A percentile compares a stretch with the other conserved stretches of the same genome.
Evolutionary conservation across 2,888 invertebrate species (phyloP).

Genomic region (Pteria penguin): DNA sequence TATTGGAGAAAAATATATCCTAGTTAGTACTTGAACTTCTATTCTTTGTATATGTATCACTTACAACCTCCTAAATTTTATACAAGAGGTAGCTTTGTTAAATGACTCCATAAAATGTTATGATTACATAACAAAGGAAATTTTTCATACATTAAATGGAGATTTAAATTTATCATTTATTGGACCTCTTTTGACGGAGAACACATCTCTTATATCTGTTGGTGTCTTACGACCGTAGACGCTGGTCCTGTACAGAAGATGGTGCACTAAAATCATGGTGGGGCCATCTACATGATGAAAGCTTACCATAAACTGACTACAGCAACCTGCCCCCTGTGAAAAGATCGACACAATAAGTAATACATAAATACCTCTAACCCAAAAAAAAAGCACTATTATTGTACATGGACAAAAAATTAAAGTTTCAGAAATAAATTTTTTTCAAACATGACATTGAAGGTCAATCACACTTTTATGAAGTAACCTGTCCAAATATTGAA

Average conservation of each 20-base stretch:
- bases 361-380: not conserved
- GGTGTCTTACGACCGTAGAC: constrained; percentile 53
- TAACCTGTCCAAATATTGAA: too few species aligned
- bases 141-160: not conserved
- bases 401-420: not conserved
- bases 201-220: constrained; percentile 25
- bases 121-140: not conserved
- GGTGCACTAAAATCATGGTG: constrained; percentile 95
- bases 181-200: constrained; percentile 16
- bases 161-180: not conserved
- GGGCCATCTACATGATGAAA: constrained; percentile 94
- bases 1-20: too few species aligned
- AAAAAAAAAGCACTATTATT: not conserved
- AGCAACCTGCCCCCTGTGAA: constrained; percentile 63
- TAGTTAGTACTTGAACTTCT: too few species aligned
- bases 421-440: not conserved
- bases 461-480: too few species aligned
- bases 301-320: constrained; percentile 85
- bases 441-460: not conserved
- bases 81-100: too few species aligned
- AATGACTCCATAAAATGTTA: too few species aligned
- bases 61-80: too few species aligned
- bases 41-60: too few species aligned
- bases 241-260: constrained; percentile 87
- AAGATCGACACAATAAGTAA: not conserved